Evolutionary conservation across 2,797 vertebrate species (phyloP).

Genomic region (Sebastolobus alascanus): DNA sequence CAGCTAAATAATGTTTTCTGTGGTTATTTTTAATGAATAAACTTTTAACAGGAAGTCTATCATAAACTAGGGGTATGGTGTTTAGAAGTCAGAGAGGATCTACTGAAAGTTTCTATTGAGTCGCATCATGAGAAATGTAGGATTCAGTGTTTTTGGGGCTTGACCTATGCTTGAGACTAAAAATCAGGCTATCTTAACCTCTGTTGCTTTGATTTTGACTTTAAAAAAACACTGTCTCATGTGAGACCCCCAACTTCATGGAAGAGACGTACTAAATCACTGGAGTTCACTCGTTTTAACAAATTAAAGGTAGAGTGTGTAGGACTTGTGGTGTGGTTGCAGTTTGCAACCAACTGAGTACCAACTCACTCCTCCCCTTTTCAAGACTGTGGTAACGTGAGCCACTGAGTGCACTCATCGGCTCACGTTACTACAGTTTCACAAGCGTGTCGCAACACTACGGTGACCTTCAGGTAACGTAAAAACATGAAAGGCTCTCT

Average conservation of each 20-base stretch:
- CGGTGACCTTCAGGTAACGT: fast-evolving
- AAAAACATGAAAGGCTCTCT: no score
- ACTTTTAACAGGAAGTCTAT: background rate
- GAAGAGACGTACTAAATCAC: background rate
- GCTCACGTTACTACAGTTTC: no score
- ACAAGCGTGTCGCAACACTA: no score
- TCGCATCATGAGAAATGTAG: background rate
- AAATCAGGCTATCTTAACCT: background rate
- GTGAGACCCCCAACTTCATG: no score
- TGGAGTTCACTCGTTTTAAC: background rate
- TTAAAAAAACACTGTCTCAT: background rate
- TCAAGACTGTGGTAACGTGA: no score
- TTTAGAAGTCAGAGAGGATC: background rate
- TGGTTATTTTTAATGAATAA: background rate
- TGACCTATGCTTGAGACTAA: background rate
- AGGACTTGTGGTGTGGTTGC: no score
- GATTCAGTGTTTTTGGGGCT: background rate
- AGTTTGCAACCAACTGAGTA: no score
- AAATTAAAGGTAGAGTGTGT: background rate
- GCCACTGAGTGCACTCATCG: no score
- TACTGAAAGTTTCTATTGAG: background rate
- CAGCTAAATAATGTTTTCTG: background rate
- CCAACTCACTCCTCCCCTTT: no score
- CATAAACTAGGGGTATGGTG: background rate
- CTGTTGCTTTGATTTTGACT: background rate